Conservation (phyloP, 2,797 vertebrate genomes). For the Gadopsis marmoratus region DNA sequence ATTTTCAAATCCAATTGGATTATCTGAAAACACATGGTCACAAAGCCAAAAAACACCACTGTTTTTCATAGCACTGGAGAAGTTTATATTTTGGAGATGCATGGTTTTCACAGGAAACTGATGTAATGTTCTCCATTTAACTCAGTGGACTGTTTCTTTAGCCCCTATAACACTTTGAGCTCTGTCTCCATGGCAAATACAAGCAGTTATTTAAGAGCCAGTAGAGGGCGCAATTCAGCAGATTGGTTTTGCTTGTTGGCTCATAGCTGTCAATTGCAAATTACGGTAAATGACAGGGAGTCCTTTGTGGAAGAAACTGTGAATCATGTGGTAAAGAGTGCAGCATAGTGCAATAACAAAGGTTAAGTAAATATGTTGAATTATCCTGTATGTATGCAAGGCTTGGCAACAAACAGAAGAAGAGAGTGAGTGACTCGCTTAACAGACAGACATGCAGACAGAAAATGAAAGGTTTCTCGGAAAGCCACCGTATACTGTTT, state of each 20-base stretch:
- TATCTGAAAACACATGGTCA: background rate
- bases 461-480: constrained; percentile 46
- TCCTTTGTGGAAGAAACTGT: background rate
- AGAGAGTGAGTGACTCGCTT: constrained; percentile 8
- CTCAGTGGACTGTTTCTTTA: background rate
- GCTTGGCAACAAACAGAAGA: constrained; percentile 4
- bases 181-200: background rate
- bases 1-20: background rate
- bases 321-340: background rate
- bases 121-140: background rate
- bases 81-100: background rate
- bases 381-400: background rate
- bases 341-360: background rate
- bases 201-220: constrained; percentile 21
- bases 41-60: background rate
- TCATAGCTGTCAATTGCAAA: background rate
- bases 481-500: constrained; percentile 25
- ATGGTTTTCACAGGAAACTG: background rate
- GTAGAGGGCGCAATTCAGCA: constrained; percentile 40
- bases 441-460: background rate
- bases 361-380: background rate
- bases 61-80: background rate
- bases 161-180: background rate
- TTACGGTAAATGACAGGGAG: background rate
- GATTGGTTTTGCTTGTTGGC: background rate